These are phyloP conservation scores for Helleia helle DNA, from an alignment of 2,888 invertebrate genomes.

Conservation along the genomic window DNA sequence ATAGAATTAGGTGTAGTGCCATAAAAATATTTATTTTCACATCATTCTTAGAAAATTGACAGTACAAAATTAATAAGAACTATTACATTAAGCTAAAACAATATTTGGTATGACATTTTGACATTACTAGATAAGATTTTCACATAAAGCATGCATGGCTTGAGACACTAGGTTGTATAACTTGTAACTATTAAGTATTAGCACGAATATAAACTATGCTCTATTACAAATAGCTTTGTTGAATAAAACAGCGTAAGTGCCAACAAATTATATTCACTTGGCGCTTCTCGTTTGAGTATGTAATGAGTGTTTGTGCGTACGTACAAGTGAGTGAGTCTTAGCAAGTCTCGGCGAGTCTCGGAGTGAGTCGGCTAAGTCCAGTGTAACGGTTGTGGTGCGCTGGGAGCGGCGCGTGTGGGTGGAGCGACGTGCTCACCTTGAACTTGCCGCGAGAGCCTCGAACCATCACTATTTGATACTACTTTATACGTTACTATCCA, in stretches of 20 bases:
- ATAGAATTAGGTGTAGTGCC: too few species aligned
- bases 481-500: conserved; percentile 10
- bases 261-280: conserved; percentile 23
- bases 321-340: conserved; percentile 23
- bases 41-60: too few species aligned
- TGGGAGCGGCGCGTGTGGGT: conserved; percentile 61
- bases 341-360: not conserved
- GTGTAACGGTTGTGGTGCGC: conserved; percentile 56
- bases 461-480: conserved; percentile 34
- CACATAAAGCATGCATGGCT: too few species aligned
- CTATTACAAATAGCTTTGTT: not conserved
- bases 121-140: not conserved
- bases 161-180: not conserved
- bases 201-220: not conserved
- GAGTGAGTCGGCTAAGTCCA: conserved; percentile 35
- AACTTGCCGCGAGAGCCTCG: conserved; percentile 63
- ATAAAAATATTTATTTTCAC: too few species aligned
- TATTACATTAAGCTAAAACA: too few species aligned
- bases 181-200: not conserved
- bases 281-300: conserved; percentile 29
- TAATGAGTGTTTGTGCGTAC: too few species aligned
- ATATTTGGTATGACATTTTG: too few species aligned
- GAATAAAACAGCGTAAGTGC: conserved; percentile 28
- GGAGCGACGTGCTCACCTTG: conserved; percentile 71
- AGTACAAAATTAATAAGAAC: too few species aligned